These are phyloP conservation scores for Drosophila saltans DNA, from an alignment of 1,140 invertebrate species.

Conservation along the genomic window DNA sequence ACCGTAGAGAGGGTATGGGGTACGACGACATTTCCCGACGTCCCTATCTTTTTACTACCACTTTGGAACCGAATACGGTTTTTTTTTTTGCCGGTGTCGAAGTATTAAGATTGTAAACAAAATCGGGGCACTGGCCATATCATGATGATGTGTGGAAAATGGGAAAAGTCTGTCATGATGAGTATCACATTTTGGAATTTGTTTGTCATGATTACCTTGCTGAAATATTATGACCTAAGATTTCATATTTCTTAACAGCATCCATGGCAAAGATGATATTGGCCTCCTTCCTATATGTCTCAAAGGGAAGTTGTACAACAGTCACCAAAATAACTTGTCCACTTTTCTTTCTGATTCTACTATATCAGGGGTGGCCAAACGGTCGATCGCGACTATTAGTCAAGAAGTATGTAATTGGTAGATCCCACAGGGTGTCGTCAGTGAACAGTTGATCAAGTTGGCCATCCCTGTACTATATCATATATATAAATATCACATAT, in stretches of 20 bases:
- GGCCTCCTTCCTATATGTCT: neutral
- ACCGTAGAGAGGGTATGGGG: no score
- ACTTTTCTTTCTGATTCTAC: no score
- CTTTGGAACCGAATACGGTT: neutral
- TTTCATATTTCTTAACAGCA: neutral
- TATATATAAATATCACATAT: no score
- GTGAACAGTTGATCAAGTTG: no score
- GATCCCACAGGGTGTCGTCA: no score
- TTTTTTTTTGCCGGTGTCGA: neutral
- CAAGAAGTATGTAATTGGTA: no score
- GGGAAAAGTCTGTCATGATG: neutral
- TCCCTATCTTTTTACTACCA: neutral
- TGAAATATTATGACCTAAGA: neutral
- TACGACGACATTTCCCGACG: neutral
- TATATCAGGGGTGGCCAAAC: no score
- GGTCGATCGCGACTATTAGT: no score
- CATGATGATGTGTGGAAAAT: neutral
- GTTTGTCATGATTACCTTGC: constrained; percentile 1
- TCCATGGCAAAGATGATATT: neutral
- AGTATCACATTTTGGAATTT: neutral
- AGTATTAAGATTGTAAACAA: constrained; percentile 10
- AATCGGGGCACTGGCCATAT: neutral
- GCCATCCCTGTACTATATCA: no score
- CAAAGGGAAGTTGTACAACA: no score
- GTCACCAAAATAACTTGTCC: no score